Evolutionary conservation across 35 echinoderm and acorn worm genomes (phyloP).

Genomic region (Strongylocentrotus purpuratus): DNA sequence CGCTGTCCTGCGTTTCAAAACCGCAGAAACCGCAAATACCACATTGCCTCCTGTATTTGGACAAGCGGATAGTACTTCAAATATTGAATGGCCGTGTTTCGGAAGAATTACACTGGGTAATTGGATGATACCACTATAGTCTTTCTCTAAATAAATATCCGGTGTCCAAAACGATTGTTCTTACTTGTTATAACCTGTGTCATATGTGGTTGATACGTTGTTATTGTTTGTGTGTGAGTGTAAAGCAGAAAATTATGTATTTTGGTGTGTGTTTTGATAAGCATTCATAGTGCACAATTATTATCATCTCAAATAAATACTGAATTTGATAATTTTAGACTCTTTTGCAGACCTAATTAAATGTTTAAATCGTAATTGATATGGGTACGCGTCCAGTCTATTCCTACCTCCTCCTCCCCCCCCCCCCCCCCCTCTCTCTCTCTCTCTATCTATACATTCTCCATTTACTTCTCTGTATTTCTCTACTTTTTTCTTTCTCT

Average conservation of each 20-base stretch:
- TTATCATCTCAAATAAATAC: too few species aligned
- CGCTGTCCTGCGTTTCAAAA: background rate
- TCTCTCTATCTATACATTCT: background rate
- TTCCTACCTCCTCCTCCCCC: background rate
- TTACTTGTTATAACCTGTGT: too few species aligned
- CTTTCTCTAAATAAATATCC: background rate
- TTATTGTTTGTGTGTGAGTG: background rate
- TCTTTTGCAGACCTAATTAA: background rate
- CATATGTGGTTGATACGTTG: too few species aligned
- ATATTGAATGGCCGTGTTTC: background rate
- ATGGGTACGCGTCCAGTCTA: background rate
- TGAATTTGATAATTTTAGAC: background rate
- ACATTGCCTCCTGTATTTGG: background rate
- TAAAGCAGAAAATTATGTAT: background rate
- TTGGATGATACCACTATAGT: background rate
- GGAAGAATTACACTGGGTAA: background rate
- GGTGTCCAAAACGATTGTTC: background rate
- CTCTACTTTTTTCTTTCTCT: background rate
- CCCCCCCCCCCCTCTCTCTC: background rate
- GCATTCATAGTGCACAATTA: too few species aligned
- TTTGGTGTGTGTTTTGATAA: background rate
- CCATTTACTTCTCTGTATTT: background rate
- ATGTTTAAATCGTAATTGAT: background rate
- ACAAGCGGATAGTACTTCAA: background rate
- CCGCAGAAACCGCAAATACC: background rate